A percentile compares a stretch with the other conserved stretches of the same genome.
These are phyloP conservation scores for Lordiphosa stackelbergi DNA, from an alignment of 1,140 invertebrate genomes.

Conservation along the genomic window DNA sequence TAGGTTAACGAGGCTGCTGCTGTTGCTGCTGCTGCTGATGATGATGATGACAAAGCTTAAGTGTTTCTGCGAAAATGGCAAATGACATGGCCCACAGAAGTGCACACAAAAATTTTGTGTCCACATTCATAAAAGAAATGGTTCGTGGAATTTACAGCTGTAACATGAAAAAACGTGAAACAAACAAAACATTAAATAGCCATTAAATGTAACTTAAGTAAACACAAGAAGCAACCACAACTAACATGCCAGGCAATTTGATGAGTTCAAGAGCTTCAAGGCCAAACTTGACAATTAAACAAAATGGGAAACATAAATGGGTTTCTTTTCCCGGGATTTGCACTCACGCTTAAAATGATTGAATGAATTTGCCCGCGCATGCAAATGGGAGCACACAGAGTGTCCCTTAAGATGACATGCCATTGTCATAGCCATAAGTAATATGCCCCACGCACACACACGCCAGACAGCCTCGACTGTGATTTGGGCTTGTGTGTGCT, in stretches of 20 bases:
- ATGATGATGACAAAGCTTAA: constrained; percentile 12
- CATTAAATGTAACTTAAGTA: constrained; percentile 36
- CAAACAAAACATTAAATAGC: constrained; percentile 16
- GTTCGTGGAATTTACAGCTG: not conserved
- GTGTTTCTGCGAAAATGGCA: not conserved
- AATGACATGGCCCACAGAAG: no score
- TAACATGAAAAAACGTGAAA: no score
- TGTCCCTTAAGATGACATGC: constrained; percentile 13
- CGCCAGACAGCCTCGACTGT: constrained; percentile 23
- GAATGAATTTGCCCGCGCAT: constrained; percentile 6
- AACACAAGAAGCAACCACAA: constrained; percentile 12
- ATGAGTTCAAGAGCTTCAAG: no score
- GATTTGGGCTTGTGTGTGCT: constrained; percentile 39
- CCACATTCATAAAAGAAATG: not conserved
- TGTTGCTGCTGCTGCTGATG: constrained; percentile 3
- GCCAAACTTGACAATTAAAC: no score
- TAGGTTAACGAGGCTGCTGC: constrained; percentile 14
- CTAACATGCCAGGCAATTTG: constrained; percentile 14
- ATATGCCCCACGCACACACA: constrained; percentile 3
- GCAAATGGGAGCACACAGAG: constrained; percentile 2
- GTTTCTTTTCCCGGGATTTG: no score
- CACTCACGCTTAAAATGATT: no score
- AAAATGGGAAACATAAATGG: no score
- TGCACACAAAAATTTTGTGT: no score
- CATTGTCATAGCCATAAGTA: constrained; percentile 24